Evolutionary conservation across 2,888 invertebrate genomes (phyloP), one percentile per base, ranked within the genome.

Genomic region (Apodemia duryi): DNA sequence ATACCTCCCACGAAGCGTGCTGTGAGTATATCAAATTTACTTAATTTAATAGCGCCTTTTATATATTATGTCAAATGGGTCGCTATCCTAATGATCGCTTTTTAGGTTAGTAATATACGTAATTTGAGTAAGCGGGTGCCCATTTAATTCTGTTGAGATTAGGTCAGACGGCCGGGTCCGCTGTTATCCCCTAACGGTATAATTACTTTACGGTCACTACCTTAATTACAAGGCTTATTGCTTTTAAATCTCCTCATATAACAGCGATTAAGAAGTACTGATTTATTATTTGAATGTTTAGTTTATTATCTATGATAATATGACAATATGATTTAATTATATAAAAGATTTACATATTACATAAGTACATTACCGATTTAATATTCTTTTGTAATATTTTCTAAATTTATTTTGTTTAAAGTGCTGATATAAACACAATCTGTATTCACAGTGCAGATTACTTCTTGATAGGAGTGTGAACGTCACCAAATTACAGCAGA

Each of bases 1-100:
- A 0, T 85, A 85, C 67, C 85, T 97, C 69, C 96, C 97, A 9
- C 85, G 86, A 67, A 94, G 94, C 79, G 84, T 96, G 67, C 86
- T 93, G 95, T 95, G 88, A 91, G 91, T 86, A 32, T 13, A 10
- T 43, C 13, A 11, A 6, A 43, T 43, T 4, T 38, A 38, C 32
- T 57, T 57, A 11, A 57, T 57, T 57, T 29, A 57, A 57, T 57
- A 57, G 28, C 13, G 28, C 54, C 29, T 54, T 57, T 11, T 57
- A 57, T 57, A 46, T 13, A 13, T 46, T 13, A 46, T 13, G 46
- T 46, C 29, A 57, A 57, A 13, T 57, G 29, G 32, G 57, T 11
- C 29, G 57, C 54, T 54, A 32, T 46, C 41, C 57, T 41, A 57
- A 32, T 57, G 32, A 57, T 57, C 57, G 32, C 29, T 10, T 57